Evolutionary conservation across 2,113 vertebrate species (phyloP), one percentile per base, ranked within the genome.

Genomic region (Melanotaenia duboulayi): DNA sequence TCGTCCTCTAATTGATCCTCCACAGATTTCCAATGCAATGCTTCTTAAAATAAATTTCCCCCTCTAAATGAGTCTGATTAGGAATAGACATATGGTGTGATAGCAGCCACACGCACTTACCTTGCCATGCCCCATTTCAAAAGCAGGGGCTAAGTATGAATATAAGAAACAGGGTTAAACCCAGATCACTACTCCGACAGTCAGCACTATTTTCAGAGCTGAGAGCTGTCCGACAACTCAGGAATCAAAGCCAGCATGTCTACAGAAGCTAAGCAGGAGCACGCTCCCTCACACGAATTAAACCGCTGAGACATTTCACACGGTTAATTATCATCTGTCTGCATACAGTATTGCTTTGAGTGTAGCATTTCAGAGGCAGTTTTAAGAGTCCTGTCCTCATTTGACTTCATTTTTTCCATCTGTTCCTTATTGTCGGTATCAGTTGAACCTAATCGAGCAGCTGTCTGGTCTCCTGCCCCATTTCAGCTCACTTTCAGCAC

Each of bases 161-260:
- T 78, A 63, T 71, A 81, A 82, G 81, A 91, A 93, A 91, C 83
- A 75, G 71, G 91, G 89, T 84, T 92, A 93, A 93, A 90, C 88
- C 89, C 87, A 90, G 92, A 91, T 92, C 88, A 83, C 78, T 67
- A 76, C 84, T 76, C 74, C 76, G 68, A 67, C 78, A 90, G 81
- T 92, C 89, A 91, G 87, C 89, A 89, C 69, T 82, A 81, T 90
- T 91, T 83, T 65, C 87, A 78, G 82, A 84, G 81, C 84, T 61
- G 71, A 80, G 64, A 80, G 82, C 87, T 80, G 84, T 86, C 75
- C 60, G 52, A 84, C 68, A 73, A 59, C 88, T 88, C 73, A 69
- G 69, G 77, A 87, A 84, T 90, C 87, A 88, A 89, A 91, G 90
- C 66, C 76, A 71, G 73, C 81, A 57, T 35, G 57, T 81, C 81